Base-by-base conservation (phyloP, 2,797 vertebrate species). In the Schizothorax lantsangensis region DNA sequence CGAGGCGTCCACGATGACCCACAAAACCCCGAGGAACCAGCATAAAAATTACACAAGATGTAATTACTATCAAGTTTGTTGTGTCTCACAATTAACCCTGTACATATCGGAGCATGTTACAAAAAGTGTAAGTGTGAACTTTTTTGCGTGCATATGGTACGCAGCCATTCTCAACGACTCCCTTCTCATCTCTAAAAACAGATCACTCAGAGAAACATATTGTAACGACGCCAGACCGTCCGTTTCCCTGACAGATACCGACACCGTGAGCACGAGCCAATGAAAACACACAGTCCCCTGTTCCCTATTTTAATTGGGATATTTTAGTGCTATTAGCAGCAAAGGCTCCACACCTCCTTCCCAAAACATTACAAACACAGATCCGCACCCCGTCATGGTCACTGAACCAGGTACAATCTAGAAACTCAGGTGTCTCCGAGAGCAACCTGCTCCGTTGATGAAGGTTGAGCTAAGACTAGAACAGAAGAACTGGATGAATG, bases 221-320 rank as follows among this genome's bases (percentile, higher is more conserved):
- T 89, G 88, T 86, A 84, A 62, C 77, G 83, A 83, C 86, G 83
- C 88, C 86, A 89, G 84, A 89, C 83, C 84, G 83, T 88, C 80
- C 79, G 83, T 85, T 87, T 84, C 83, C 77, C 88, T 90, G 90
- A 90, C 89, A 90, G 84, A 72, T 85, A 85, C 86, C 85, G 57
- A 78, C 85, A 80, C 77, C 82, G 87, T 83, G 81, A 84, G 82
- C 86, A 89, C 21, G 69, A 84, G 90, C 90, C 90, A 91, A 90
- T 86, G 87, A 90, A 91, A 91, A 90, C 91, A 89, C 89, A 87
- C 47, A 88, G 87, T 91, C 90, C 91, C 91, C 87, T 62, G 91
- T 87, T 85, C 86, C 88, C 88, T 89, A 74, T 91, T 90, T 90
- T 91, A 91, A 91, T 91, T 91, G 91, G 87, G 89, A 90, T 90